phyloP scores from a whole-genome alignment of 2,888 invertebrate species.

The Tillus elongatus region DNA sequence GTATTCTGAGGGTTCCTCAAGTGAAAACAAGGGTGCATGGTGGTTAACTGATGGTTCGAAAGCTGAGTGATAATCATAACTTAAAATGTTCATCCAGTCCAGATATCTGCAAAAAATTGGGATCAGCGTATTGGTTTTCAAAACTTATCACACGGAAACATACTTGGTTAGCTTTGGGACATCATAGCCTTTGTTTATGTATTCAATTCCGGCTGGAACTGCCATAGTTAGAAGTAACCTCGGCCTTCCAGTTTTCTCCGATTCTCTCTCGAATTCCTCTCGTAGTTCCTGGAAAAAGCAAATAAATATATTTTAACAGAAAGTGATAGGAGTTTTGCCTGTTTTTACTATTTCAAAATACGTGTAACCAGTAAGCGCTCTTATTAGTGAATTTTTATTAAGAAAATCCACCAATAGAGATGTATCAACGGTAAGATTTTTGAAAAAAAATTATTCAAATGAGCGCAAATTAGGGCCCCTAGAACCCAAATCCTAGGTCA shows the following conservation, averaged over 20 bases:
- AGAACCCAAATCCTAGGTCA: too few relatives aligned
- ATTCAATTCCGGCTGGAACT: conserved; percentile 87
- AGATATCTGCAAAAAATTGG: conserved; percentile 57
- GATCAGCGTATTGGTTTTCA: too few relatives aligned
- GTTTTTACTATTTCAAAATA: too few relatives aligned
- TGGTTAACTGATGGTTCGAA: conserved; percentile 87
- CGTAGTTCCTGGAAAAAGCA: conserved; percentile 58
- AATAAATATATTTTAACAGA: background rate
- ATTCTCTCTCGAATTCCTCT: conserved; percentile 81
- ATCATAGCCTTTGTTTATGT: conserved; percentile 89
- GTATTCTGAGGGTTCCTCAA: conserved; percentile 77
- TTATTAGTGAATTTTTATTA: too few relatives aligned
- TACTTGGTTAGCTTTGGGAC: conserved; percentile 75
- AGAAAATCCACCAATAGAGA: too few relatives aligned
- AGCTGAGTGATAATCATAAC: conserved; percentile 89
- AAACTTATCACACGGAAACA: too few relatives aligned
- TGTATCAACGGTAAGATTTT: too few relatives aligned
- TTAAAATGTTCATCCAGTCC: conserved; percentile 86
- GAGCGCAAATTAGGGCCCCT: too few relatives aligned
- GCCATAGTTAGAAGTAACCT: conserved; percentile 83
- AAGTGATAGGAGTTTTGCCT: too few relatives aligned
- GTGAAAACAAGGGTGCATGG: conserved; percentile 74
- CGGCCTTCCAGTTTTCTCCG: conserved; percentile 71
- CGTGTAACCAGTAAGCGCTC: too few relatives aligned
- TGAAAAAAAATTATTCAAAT: too few relatives aligned